These are phyloP conservation scores for Astatoreochromis straeleni DNA, from an alignment of 2,113 vertebrate genomes.

Conservation along the genomic window DNA sequence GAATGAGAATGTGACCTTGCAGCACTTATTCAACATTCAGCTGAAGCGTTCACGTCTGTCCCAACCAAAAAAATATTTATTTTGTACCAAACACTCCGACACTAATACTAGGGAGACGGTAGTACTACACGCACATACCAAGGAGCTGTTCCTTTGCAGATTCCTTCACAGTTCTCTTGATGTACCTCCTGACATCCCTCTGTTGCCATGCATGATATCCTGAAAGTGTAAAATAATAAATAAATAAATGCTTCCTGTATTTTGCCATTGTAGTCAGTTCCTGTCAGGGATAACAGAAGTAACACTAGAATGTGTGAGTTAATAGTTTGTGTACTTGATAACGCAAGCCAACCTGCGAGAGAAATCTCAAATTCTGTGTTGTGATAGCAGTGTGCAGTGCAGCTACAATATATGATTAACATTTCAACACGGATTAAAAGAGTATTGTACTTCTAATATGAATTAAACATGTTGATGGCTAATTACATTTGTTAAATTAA, in stretches of 20 bases:
- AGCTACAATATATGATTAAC: not conserved
- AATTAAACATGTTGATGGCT: not conserved
- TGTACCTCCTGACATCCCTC: not conserved
- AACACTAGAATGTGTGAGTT: not conserved
- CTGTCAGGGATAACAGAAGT: not conserved
- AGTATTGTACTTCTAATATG: not conserved
- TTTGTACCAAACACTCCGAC: not conserved
- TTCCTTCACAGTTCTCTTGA: not conserved
- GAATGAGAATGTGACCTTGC: constrained; percentile 51
- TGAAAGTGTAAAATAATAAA: not conserved
- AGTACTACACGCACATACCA: not conserved
- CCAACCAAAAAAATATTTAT: constrained; percentile 41
- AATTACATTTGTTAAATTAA: not conserved
- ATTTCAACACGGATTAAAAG: not conserved
- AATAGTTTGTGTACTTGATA: not conserved
- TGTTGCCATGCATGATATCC: not conserved
- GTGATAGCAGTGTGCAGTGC: not conserved
- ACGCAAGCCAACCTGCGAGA: not conserved
- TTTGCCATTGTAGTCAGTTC: not conserved
- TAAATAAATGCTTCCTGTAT: not conserved
- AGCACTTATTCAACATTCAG: constrained; percentile 35
- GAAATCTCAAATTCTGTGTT: not conserved
- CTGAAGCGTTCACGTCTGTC: not conserved
- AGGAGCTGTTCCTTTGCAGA: not conserved
- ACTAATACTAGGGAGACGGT: not conserved